Percentiles rank a stretch among this genome's conserved stretches.
Evolutionary conservation across 2,113 vertebrate genomes (phyloP).

Genomic region (Sprattus sprattus): DNA sequence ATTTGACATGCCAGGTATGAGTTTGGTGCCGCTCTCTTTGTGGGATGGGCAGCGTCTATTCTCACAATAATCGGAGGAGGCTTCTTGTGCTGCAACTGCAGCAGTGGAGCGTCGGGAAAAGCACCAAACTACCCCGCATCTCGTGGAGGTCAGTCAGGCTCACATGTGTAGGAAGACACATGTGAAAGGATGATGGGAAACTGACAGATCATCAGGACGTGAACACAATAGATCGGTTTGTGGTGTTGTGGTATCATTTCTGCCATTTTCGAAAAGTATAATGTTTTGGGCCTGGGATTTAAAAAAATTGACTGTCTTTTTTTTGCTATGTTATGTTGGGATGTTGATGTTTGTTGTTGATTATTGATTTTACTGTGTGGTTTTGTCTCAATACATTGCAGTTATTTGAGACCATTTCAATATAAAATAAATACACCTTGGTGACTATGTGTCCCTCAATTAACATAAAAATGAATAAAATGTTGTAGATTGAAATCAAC

Average conservation of each 20-base stretch:
- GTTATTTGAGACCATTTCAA: neutral
- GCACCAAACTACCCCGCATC: constrained; percentile 72
- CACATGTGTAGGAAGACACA: constrained; percentile 53
- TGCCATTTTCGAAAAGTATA: neutral
- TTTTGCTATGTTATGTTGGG: neutral
- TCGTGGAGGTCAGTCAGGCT: constrained; percentile 79
- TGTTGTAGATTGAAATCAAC: neutral
- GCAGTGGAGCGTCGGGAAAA: constrained; percentile 69
- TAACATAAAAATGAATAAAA: neutral
- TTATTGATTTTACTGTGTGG: neutral
- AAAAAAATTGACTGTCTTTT: neutral
- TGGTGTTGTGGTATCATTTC: neutral
- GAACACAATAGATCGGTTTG: neutral
- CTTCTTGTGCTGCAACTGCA: constrained; percentile 86
- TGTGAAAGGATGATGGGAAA: neutral
- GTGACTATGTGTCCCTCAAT: neutral
- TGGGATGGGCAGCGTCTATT: constrained; percentile 85
- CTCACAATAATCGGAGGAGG: constrained; percentile 83
- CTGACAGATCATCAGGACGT: neutral
- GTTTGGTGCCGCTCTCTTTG: constrained; percentile 89
- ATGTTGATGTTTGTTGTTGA: neutral
- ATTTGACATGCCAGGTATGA: constrained; percentile 77
- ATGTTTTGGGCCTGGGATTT: neutral
- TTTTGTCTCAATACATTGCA: neutral
- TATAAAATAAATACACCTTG: neutral